These are phyloP conservation scores for Ictalurus punctatus DNA, from an alignment of 2,113 vertebrate genomes.

Conservation along the genomic window DNA sequence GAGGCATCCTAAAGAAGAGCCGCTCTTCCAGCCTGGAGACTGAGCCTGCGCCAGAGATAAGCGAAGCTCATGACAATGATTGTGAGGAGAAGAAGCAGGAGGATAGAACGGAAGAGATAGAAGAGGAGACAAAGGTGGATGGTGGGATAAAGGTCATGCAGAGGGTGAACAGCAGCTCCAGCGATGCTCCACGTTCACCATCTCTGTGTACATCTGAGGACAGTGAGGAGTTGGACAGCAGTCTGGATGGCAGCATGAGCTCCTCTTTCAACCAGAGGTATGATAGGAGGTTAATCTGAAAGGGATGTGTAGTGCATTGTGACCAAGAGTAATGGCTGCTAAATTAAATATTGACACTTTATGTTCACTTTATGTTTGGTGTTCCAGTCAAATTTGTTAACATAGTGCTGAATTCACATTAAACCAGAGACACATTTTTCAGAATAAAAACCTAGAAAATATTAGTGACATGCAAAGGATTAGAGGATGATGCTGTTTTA, in stretches of 20 bases:
- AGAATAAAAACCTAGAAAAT: neutral
- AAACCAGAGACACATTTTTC: neutral
- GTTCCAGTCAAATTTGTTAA: neutral
- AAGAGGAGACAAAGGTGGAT: constrained; percentile 49
- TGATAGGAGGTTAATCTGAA: neutral
- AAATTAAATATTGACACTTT: neutral
- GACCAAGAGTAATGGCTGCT: neutral
- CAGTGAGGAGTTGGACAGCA: constrained; percentile 71
- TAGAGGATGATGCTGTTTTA: neutral
- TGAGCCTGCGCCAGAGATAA: constrained; percentile 57
- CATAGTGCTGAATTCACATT: neutral
- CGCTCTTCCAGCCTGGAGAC: constrained; percentile 71
- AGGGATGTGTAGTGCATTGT: neutral
- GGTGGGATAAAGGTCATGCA: constrained; percentile 34
- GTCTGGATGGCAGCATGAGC: constrained; percentile 66
- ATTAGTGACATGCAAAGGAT: neutral
- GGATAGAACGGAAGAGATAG: constrained; percentile 36
- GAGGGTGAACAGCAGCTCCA: constrained; percentile 44
- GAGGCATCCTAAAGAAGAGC: constrained; percentile 76
- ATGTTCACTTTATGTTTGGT: neutral
- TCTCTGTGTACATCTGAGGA: constrained; percentile 67
- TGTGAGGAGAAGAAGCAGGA: constrained; percentile 27
- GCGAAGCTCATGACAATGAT: neutral
- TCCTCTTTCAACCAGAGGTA: constrained; percentile 71
- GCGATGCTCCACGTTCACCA: constrained; percentile 44